phyloP scores from a whole-genome alignment of 64 coral and sea anemone species.

The Actinia tenebrosa region DNA sequence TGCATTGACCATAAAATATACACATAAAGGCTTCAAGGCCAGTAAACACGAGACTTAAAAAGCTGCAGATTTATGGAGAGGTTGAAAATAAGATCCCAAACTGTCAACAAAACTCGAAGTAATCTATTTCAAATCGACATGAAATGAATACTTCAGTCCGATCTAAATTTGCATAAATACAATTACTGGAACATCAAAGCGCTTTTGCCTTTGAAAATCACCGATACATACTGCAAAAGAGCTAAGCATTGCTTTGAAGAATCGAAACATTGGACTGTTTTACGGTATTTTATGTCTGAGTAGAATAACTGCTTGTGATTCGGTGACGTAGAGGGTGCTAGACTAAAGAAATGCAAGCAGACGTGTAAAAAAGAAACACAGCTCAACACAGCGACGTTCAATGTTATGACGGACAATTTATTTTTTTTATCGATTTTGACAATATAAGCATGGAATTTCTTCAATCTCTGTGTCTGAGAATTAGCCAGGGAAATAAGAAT shows the following conservation, averaged over 20 bases:
- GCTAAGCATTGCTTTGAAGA: background rate
- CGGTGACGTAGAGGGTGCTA: background rate
- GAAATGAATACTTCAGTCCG: conserved; percentile 18
- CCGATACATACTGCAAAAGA: background rate
- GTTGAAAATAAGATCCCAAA: background rate
- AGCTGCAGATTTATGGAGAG: background rate
- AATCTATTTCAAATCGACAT: background rate
- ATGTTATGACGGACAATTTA: background rate
- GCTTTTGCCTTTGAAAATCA: conserved; percentile 9
- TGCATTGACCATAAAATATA: background rate
- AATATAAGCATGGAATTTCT: background rate
- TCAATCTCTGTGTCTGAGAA: background rate
- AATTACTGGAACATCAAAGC: background rate
- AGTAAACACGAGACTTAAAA: background rate
- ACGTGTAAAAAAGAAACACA: background rate
- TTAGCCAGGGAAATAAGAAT: background rate
- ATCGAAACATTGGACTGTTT: background rate
- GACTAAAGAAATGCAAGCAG: background rate
- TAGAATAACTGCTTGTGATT: background rate
- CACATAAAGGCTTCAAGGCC: background rate
- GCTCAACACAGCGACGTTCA: background rate
- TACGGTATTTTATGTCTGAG: background rate
- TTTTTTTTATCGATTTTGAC: background rate
- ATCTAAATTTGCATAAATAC: conserved; percentile 12
- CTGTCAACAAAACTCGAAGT: background rate